These are phyloP conservation scores for Thinocorus orbignyianus DNA, from an alignment of 2,113 vertebrate genomes.

Conservation along the genomic window DNA sequence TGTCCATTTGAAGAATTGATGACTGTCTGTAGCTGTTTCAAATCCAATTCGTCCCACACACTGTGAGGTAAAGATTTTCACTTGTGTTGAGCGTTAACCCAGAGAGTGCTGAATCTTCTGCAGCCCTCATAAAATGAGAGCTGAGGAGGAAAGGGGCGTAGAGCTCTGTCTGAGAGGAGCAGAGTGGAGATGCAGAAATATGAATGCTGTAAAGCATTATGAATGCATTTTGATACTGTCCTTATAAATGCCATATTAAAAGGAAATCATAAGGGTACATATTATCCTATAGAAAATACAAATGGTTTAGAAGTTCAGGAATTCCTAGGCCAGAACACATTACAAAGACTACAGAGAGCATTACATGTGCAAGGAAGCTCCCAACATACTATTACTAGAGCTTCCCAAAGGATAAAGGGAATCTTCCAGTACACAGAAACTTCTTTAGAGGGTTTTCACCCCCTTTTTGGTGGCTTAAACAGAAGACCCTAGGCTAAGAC, in stretches of 20 bases:
- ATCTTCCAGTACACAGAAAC: neutral
- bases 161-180: neutral
- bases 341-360: neutral
- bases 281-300: neutral
- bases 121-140: neutral
- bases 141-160: neutral
- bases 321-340: neutral
- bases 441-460: neutral
- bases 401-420: neutral
- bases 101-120: neutral
- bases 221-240: neutral
- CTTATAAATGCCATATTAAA: neutral
- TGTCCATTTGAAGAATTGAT: conserved; percentile 50
- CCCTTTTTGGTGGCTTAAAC: neutral
- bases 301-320: neutral
- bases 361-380: neutral
- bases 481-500: neutral
- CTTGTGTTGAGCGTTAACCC: conserved; percentile 6
- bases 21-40: conserved; percentile 9
- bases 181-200: neutral
- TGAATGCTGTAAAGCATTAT: neutral
- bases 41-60: conserved; percentile 39
- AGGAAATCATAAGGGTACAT: neutral
- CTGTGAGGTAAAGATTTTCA: conserved; percentile 53
- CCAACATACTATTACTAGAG: neutral